These are phyloP conservation scores for Nephrotoma flavescens DNA, from an alignment of 2,888 invertebrate genomes.

Conservation along the genomic window DNA sequence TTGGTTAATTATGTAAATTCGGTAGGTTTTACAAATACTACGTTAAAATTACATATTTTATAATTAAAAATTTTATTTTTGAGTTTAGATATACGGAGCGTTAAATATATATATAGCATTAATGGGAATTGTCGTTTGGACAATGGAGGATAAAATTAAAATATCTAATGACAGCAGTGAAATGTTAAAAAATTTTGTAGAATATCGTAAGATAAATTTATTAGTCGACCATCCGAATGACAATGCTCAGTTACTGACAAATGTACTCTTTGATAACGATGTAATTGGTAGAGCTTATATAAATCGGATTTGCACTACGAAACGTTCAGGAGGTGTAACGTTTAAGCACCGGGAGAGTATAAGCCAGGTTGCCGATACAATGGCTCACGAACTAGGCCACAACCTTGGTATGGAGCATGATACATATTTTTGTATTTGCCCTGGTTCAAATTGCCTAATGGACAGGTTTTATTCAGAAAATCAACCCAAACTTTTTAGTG, in stretches of 20 bases:
- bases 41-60: background rate
- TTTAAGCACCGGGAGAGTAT: constrained; percentile 80
- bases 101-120: constrained; percentile 91
- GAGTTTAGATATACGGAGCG: constrained; percentile 74
- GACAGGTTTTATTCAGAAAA: constrained; percentile 79
- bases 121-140: constrained; percentile 97
- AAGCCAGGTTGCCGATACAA: constrained; percentile 86
- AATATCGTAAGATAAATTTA: constrained; percentile 67
- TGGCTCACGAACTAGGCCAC: constrained; percentile 98
- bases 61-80: background rate
- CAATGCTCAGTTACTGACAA: constrained; percentile 79
- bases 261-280: constrained; percentile 75
- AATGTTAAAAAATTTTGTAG: constrained; percentile 80
- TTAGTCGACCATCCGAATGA: constrained; percentile 82
- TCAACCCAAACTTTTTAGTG: constrained; percentile 84
- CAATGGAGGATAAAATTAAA: constrained; percentile 67
- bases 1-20: constrained; percentile 94
- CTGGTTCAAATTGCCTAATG: constrained; percentile 87
- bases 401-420: constrained; percentile 99
- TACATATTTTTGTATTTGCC: constrained; percentile 70
- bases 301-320: constrained; percentile 92
- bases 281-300: constrained; percentile 92
- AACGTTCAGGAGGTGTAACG: constrained; percentile 92
- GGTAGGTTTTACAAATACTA: constrained; percentile 40
- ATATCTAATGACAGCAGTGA: constrained; percentile 71